Evolutionary conservation across 2,797 vertebrate species (phyloP), one percentile per base, ranked within the genome.

Genomic region (Propithecus perrieri): DNA sequence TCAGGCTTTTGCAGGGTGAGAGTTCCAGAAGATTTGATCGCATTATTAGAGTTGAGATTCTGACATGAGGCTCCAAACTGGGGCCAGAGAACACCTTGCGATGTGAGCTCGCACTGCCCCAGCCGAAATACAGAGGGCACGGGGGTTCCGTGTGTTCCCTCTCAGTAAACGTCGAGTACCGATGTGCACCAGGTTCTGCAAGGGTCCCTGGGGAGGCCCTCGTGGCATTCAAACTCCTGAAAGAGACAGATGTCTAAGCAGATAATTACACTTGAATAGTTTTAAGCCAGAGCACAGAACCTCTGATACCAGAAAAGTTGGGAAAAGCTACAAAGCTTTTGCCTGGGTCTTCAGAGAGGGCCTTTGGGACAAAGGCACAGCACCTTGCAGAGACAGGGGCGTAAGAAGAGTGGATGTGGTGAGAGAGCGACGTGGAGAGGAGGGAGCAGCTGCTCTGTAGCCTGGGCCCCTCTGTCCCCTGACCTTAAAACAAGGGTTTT

Each of bases 381-480:
- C 24, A 33, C n/a, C 2, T 15, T 43, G 11, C 20, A 69, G 30
- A 30, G 41, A 14, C 0, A 30, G 57, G 59, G 22, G 7, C 9
- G 0, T 5, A 22, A 59, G 69, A 50, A 30, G 57, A 15, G 14
- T 7, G 15, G 8, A 2, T 1, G 4, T 1, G 8, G 13, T 24
- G 7, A 57, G 14, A 59, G 48, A 22, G 4, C 6, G 17, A 3
- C 7, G 26, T 28, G 30, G 38, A 28, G 10, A 28, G 4, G 1
- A 48, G 24, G 14, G 67, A 41, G 30, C 15, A 5, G 24, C 41
- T 17, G 20, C 67, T 48, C 10, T 75, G 13, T 30, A 13, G 9
- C 2, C 28, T 38, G 20, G 53, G 17, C 35, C 24, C 50, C n/a
- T 85, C 13, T 55, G 33, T 69, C 43, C 85, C 38, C 35, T 57